Evolutionary conservation across 2,113 vertebrate genomes (phyloP).

Genomic region (Piprites chloris): DNA sequence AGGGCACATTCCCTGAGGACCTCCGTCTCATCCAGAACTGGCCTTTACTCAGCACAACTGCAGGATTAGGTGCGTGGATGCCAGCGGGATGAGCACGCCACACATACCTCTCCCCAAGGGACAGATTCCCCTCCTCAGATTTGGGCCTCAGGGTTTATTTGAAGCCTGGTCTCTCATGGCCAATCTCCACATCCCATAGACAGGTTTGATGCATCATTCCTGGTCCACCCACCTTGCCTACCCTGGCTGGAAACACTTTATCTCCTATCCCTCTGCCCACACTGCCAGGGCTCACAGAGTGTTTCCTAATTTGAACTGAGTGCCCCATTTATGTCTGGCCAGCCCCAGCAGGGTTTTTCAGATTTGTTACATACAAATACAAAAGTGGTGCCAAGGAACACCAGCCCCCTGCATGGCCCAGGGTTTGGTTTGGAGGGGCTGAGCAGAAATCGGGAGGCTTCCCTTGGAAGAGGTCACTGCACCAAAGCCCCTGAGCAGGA

Average conservation of each 20-base stretch:
- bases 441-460: background rate
- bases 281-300: background rate
- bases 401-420: accelerated
- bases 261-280: background rate
- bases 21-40: background rate
- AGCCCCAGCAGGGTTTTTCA: background rate
- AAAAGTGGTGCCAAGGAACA: background rate
- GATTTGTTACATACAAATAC: background rate
- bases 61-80: conserved; percentile 16
- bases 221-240: background rate
- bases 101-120: accelerated
- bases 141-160: background rate
- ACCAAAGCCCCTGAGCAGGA: background rate
- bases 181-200: background rate
- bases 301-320: background rate
- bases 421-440: background rate
- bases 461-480: background rate
- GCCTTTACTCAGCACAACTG: conserved; percentile 11
- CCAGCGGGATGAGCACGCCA: background rate
- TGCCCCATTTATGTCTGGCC: background rate
- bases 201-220: background rate
- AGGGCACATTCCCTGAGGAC: background rate
- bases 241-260: background rate
- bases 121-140: background rate
- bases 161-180: background rate